phyloP scores from a whole-genome alignment of 2,113 vertebrate species.

The Oncorhynchus tshawytscha region DNA sequence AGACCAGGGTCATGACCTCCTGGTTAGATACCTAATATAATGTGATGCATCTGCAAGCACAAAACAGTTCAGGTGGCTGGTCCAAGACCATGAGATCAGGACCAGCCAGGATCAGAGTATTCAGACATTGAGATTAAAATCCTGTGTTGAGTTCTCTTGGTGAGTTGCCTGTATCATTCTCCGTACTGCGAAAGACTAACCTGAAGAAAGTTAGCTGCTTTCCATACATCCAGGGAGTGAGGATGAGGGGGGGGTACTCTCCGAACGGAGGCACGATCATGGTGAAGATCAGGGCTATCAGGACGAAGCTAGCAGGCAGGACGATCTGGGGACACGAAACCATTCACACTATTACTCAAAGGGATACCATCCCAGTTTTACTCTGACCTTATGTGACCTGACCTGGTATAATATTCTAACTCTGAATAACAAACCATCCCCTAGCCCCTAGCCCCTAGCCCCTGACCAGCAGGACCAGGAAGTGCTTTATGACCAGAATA shows the following conservation, averaged over 20 bases:
- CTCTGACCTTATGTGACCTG: no score
- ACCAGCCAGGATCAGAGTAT: neutral
- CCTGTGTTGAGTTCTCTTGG: neutral
- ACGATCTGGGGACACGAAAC: slow-evolving; percentile 76
- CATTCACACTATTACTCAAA: neutral
- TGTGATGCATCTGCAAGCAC: neutral
- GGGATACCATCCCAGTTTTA: neutral
- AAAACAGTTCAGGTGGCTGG: neutral
- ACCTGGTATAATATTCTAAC: no score
- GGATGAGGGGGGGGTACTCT: slow-evolving; percentile 87
- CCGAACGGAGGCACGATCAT: slow-evolving; percentile 90
- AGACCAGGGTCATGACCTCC: no score
- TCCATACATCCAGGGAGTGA: slow-evolving; percentile 95
- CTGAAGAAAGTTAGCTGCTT: slow-evolving; percentile 92
- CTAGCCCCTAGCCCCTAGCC: no score
- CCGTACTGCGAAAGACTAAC: slow-evolving; percentile 58
- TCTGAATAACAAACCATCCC: no score
- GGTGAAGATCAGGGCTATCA: slow-evolving; percentile 87
- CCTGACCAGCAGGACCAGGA: no score
- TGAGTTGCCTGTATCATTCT: neutral
- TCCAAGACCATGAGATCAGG: neutral
- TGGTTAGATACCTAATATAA: neutral
- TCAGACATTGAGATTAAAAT: neutral
- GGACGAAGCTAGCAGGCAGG: slow-evolving; percentile 88
- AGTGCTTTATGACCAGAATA: no score